A percentile compares a stretch with the other conserved stretches of the same genome.
Conservation (phyloP, 1,140 invertebrate species). For the Gryon sp. region DNA sequence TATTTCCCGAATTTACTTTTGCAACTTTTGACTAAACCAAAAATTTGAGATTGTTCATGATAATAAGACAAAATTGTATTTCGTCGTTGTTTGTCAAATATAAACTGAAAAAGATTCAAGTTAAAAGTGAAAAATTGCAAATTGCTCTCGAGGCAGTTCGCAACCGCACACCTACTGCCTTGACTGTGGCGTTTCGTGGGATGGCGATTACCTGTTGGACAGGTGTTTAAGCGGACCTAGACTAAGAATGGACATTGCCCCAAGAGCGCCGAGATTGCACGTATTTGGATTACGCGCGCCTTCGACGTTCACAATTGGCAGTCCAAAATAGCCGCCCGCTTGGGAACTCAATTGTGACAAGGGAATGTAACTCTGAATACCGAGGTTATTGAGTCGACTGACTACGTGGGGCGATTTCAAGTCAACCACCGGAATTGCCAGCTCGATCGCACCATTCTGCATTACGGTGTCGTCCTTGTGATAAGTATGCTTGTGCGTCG, state of each 20-base stretch:
- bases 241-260: slow-evolving; percentile 84
- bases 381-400: slow-evolving; percentile 83
- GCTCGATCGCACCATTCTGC: slow-evolving; percentile 79
- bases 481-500: slow-evolving; percentile 85
- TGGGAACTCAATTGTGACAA: slow-evolving; percentile 83
- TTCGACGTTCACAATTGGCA: slow-evolving; percentile 86
- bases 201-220: slow-evolving; percentile 78
- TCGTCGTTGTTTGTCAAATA: too few species aligned
- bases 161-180: too few species aligned
- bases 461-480: slow-evolving; percentile 80
- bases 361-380: slow-evolving; percentile 87
- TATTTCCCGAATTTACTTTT: too few species aligned
- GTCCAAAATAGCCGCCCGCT: slow-evolving; percentile 83
- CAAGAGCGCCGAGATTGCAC: slow-evolving; percentile 82
- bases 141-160: background rate
- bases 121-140: too few species aligned
- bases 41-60: too few species aligned
- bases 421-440: slow-evolving; percentile 87
- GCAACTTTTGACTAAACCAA: too few species aligned
- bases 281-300: slow-evolving; percentile 82
- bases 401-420: slow-evolving; percentile 83
- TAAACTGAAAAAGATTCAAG: background rate
- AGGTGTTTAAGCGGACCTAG: slow-evolving; percentile 85
- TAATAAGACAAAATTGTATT: too few species aligned
- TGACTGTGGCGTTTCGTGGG: slow-evolving; percentile 14